Percentiles rank a stretch among this genome's conserved stretches.
phyloP scores from a whole-genome alignment of 2,113 vertebrate genomes.

The Eurypyga helias region DNA sequence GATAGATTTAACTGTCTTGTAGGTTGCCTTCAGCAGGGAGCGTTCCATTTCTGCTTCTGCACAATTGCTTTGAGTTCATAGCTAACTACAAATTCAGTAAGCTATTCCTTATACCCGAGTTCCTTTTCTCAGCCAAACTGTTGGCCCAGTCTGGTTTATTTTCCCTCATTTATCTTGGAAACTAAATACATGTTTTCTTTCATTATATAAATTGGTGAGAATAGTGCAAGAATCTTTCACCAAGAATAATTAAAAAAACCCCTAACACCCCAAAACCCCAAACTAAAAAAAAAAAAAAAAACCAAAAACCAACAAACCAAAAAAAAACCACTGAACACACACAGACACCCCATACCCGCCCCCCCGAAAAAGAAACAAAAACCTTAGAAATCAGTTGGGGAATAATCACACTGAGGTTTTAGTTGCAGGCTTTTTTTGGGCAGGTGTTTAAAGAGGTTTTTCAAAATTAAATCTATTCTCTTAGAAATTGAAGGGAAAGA shows the following conservation, averaged over 20 bases:
- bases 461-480: neutral
- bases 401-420: neutral
- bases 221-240: neutral
- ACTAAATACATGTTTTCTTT: neutral
- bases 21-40: neutral
- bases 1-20: fast-evolving
- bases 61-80: neutral
- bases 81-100: neutral
- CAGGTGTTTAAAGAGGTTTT: neutral
- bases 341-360: no score
- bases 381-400: neutral
- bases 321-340: no score
- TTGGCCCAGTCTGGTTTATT: neutral
- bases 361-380: no score
- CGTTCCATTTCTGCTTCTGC: neutral
- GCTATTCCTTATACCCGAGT: neutral
- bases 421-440: neutral
- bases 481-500: neutral
- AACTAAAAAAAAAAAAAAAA: neutral
- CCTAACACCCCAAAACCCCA: no score
- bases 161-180: neutral
- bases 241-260: neutral
- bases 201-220: neutral
- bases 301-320: no score
- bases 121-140: neutral